These are phyloP conservation scores for Mormyrus hasselquistii DNA, from an alignment of 2,797 vertebrate genomes.

Conservation along the genomic window DNA sequence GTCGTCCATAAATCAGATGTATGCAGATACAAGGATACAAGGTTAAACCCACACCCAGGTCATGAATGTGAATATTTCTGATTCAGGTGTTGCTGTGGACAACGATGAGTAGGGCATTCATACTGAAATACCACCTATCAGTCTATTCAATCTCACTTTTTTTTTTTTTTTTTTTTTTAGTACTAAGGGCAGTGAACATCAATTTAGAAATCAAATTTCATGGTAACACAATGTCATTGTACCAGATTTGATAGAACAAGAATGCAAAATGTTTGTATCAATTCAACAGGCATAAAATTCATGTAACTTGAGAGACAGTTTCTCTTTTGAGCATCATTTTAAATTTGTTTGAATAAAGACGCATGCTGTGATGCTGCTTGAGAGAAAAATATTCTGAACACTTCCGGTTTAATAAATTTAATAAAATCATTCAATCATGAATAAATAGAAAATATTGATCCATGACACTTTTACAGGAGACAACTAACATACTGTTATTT, in stretches of 20 bases:
- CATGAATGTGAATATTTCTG: not conserved
- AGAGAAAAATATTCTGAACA: constrained; percentile 22
- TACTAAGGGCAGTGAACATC: constrained; percentile 14
- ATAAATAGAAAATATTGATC: constrained; percentile 20
- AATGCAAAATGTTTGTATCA: not conserved
- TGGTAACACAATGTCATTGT: not conserved
- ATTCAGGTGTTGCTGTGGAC: not conserved
- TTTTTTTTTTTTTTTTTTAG: not conserved
- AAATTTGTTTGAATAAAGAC: not conserved
- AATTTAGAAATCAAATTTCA: not conserved
- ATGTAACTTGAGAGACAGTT: not conserved
- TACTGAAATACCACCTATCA: not conserved
- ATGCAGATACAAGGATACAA: not conserved
- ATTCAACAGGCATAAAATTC: not conserved
- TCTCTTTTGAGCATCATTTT: not conserved
- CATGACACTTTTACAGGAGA: constrained; percentile 50
- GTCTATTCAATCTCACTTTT: not conserved
- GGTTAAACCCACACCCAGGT: not conserved
- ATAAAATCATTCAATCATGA: constrained; percentile 24
- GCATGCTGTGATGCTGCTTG: constrained; percentile 3
- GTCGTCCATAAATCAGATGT: not conserved
- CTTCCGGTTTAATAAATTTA: constrained; percentile 23
- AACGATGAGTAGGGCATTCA: not conserved
- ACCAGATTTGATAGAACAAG: not conserved
- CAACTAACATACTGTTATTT: constrained; percentile 58